Conservation (phyloP, 2,888 invertebrate species). For the Melolontha melolontha region DNA sequence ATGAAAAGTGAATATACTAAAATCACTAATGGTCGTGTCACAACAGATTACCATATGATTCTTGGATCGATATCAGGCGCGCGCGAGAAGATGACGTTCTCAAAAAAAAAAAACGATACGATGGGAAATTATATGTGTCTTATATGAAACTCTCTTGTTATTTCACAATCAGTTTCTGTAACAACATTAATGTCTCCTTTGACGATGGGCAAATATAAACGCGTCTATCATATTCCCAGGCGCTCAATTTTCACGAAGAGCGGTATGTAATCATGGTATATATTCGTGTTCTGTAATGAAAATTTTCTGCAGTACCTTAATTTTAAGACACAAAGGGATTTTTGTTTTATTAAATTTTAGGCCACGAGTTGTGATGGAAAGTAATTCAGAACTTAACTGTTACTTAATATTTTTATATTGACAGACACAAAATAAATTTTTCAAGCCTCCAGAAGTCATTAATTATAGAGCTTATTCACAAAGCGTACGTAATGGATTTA, state of each 20-base stretch:
- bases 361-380: too few species aligned
- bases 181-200: slow-evolving; percentile 2
- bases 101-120: slow-evolving; percentile 9
- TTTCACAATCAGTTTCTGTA: slow-evolving; percentile 25
- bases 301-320: too few species aligned
- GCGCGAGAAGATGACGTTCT: slow-evolving; percentile 9
- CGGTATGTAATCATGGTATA: not conserved
- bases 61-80: slow-evolving; percentile 11
- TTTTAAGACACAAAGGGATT: too few species aligned
- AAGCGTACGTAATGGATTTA: too few species aligned
- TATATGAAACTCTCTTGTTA: slow-evolving; percentile 14
- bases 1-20: slow-evolving; percentile 21
- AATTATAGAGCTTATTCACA: too few species aligned
- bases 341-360: too few species aligned
- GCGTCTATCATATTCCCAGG: not conserved
- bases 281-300: too few species aligned
- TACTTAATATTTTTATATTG: too few species aligned
- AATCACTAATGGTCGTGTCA: slow-evolving; percentile 36
- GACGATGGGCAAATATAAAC: not conserved
- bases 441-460: too few species aligned
- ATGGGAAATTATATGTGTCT: slow-evolving; percentile 26
- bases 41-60: slow-evolving; percentile 36
- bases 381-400: too few species aligned
- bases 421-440: too few species aligned
- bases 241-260: not conserved